phyloP scores from a whole-genome alignment of 2,797 vertebrate species.

The Meriones psammophilus region DNA sequence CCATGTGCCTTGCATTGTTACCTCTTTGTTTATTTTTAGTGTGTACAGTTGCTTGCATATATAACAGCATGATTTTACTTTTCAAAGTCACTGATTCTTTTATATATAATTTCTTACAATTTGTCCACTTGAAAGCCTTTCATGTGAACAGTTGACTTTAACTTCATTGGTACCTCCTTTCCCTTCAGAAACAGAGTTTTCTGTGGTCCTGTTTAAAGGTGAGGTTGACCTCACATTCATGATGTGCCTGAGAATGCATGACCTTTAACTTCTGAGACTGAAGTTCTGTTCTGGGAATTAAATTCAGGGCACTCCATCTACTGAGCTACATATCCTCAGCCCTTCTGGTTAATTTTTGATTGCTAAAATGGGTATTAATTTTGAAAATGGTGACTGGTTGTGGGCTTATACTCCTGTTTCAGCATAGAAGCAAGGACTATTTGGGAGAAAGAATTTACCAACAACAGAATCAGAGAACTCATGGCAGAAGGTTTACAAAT shows the following conservation, averaged over 20 bases:
- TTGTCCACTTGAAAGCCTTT: not conserved
- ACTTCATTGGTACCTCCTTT: not conserved
- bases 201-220: not conserved
- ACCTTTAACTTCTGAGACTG: not conserved
- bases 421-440: not conserved
- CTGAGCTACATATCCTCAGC: not conserved
- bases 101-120: not conserved
- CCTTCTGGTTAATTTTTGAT: not conserved
- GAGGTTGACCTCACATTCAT: not conserved
- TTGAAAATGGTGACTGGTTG: not conserved
- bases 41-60: not conserved
- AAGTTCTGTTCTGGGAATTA: not conserved
- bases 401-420: not conserved
- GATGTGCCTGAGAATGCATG: no score
- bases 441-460: not conserved
- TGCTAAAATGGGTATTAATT: not conserved
- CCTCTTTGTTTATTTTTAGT: not conserved
- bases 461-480: not conserved
- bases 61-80: not conserved
- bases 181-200: not conserved
- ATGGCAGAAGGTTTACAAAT: no score
- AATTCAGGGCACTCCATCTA: no score
- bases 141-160: not conserved
- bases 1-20: not conserved
- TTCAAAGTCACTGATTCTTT: not conserved